Percentiles rank a stretch among this genome's conserved stretches.
These are phyloP conservation scores for Spinus olivaceus DNA, from an alignment of 2,797 vertebrate genomes.

Conservation along the genomic window DNA sequence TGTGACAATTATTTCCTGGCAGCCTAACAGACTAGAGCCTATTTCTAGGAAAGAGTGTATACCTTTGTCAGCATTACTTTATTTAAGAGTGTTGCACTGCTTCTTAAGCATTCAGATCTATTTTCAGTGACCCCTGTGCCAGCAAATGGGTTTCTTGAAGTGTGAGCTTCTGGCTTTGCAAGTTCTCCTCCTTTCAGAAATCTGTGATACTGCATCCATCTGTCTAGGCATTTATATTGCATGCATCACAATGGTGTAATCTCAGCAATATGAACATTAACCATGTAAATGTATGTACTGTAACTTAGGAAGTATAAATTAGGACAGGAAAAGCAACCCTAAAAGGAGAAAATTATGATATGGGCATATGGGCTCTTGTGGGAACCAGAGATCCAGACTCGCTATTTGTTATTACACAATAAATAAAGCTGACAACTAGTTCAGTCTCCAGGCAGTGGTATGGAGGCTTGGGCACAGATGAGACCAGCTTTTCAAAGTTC, in stretches of 20 bases:
- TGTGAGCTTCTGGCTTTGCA: conserved; percentile 55
- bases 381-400: not conserved
- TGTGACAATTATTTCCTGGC: not conserved
- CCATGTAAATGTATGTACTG: conserved; percentile 65
- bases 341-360: conserved; percentile 39
- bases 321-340: conserved; percentile 38
- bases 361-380: conserved; percentile 1
- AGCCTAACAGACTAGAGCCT: not conserved
- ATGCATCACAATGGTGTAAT: conserved; percentile 57
- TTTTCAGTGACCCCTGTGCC: conserved; percentile 51
- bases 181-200: conserved; percentile 62
- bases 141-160: conserved; percentile 53
- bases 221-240: conserved; percentile 59
- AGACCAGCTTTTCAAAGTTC: not conserved
- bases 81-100: conserved; percentile 21
- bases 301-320: conserved; percentile 55
- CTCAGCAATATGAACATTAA: conserved; percentile 49
- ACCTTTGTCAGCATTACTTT: conserved; percentile 55
- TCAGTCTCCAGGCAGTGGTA: not conserved
- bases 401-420: not conserved
- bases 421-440: not conserved
- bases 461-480: not conserved
- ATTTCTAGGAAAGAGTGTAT: conserved; percentile 39
- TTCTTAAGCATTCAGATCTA: conserved; percentile 39
- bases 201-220: conserved; percentile 67